phyloP scores from a whole-genome alignment of 2,113 vertebrate species.

The Zapus hudsonius region DNA sequence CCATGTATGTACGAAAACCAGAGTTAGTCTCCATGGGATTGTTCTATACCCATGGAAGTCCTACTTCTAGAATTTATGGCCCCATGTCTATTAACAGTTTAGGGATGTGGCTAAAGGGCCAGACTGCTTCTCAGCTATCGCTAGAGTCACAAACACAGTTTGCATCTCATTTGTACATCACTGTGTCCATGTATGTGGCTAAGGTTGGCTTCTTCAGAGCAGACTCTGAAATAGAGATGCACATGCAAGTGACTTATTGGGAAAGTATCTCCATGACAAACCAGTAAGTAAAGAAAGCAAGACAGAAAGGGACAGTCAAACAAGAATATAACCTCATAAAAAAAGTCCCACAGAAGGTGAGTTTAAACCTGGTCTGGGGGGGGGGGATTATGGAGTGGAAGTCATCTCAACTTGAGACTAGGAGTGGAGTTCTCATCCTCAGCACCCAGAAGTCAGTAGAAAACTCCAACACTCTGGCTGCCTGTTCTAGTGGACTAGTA shows the following conservation, averaged over 20 bases:
- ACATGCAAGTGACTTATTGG: conserved; percentile 15
- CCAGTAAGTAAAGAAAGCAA: not conserved
- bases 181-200: not conserved
- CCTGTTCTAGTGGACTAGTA: not conserved
- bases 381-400: not conserved
- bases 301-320: not conserved
- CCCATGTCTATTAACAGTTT: not conserved
- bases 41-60: not conserved
- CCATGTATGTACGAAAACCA: not conserved
- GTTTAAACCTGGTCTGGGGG: not conserved
- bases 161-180: not conserved
- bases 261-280: not conserved
- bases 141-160: not conserved
- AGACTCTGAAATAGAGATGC: not conserved
- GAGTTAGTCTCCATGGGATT: not conserved
- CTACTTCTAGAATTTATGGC: not conserved
- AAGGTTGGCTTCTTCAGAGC: not conserved
- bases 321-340: not conserved
- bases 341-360: not conserved
- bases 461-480: not conserved
- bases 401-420: not conserved
- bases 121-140: not conserved
- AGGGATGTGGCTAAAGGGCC: not conserved
- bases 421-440: not conserved
- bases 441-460: not conserved